phyloP scores from a whole-genome alignment of 2,888 invertebrate genomes.

The Watsonalla binaria region DNA sequence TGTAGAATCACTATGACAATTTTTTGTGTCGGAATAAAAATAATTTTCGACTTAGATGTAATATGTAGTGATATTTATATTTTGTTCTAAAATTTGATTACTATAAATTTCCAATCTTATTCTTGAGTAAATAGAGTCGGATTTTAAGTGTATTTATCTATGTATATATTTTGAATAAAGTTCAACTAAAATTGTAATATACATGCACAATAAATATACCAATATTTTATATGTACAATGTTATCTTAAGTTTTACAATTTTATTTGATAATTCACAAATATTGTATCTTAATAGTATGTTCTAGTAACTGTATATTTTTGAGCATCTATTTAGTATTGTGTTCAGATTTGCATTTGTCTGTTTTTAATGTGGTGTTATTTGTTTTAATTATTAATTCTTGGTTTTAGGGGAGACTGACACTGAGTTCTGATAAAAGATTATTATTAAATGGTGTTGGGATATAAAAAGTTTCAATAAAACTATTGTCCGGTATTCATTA shows the following conservation, averaged over 20 bases:
- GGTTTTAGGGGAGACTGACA: conserved; percentile 22
- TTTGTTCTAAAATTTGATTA: no score
- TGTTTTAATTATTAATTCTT: conserved; percentile 12
- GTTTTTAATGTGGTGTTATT: background rate
- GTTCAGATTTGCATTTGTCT: background rate
- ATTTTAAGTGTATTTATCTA: conserved; percentile 7
- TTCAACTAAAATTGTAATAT: no score
- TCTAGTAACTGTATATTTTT: background rate
- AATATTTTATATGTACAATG: no score
- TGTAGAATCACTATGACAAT: no score
- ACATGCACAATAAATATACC: no score
- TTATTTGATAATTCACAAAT: no score
- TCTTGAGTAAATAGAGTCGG: no score
- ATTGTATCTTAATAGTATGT: no score
- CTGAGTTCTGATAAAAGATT: conserved; percentile 17
- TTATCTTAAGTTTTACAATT: no score
- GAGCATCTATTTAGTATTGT: background rate
- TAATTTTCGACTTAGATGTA: no score
- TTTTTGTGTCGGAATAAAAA: no score
- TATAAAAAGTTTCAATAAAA: conserved; percentile 31
- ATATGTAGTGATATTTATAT: no score
- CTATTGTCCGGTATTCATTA: conserved; percentile 41
- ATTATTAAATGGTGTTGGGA: conserved; percentile 36
- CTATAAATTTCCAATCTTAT: background rate
- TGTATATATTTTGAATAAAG: conserved; percentile 8